Percentiles rank a stretch among this genome's conserved stretches.
Conservation (phyloP, 2,113 vertebrate genomes). For the Ceuthmochares aereus region DNA sequence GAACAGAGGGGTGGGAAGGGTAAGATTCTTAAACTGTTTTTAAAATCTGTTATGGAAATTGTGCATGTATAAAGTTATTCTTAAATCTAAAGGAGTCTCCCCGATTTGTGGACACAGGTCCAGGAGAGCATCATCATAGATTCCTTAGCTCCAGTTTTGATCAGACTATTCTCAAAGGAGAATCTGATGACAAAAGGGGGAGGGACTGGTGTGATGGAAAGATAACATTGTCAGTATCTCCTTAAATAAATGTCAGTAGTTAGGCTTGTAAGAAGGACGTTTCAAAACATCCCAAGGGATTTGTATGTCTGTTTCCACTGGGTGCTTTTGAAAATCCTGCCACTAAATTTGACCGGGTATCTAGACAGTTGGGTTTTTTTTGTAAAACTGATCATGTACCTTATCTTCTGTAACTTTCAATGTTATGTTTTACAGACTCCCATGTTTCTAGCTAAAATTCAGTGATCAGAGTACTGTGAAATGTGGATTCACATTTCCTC, state of each 20-base stretch:
- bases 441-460: background rate
- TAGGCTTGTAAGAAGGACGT: conserved; percentile 2
- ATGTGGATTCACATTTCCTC: conserved; percentile 1
- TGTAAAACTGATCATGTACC: background rate
- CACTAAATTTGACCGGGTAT: background rate
- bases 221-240: background rate
- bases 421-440: background rate
- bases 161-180: background rate
- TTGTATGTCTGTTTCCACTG: background rate
- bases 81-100: conserved; percentile 61
- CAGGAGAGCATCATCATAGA: conserved; percentile 62
- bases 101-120: conserved; percentile 8
- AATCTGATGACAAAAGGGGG: background rate
- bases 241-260: background rate
- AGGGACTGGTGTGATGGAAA: background rate
- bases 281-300: background rate
- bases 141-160: conserved; percentile 32
- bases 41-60: conserved; percentile 66
- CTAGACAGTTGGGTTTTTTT: background rate
- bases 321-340: conserved; percentile 15
- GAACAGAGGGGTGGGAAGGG: conserved; percentile 49
- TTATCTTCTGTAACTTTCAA: background rate
- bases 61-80: conserved; percentile 68
- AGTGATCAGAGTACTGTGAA: conserved; percentile 18
- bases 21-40: conserved; percentile 62